phyloP scores from a whole-genome alignment of 2,888 invertebrate genomes.

The Hirtodrosophila duncani region DNA sequence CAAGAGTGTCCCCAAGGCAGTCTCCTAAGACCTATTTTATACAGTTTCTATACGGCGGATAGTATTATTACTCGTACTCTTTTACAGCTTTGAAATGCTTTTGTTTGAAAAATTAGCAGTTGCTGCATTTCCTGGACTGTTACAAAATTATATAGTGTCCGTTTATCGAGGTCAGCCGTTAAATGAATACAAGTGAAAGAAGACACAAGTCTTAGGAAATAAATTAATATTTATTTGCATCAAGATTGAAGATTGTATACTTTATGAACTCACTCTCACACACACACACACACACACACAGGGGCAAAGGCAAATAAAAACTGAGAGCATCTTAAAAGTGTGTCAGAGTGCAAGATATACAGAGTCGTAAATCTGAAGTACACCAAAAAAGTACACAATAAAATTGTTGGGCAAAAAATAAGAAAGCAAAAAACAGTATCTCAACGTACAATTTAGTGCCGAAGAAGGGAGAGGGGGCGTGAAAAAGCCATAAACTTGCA shows the following conservation, averaged over 20 bases:
- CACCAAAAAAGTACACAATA: slow-evolving; percentile 59
- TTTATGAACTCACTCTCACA: slow-evolving; percentile 34
- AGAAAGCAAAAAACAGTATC: slow-evolving; percentile 27
- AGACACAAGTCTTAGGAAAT: slow-evolving; percentile 45
- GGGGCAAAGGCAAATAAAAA: slow-evolving; percentile 5
- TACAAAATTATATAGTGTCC: slow-evolving; percentile 15
- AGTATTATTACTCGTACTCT: no score
- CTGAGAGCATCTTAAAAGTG: slow-evolving; percentile 22
- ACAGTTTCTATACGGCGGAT: no score
- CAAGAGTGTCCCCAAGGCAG: no score
- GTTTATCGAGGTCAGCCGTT: slow-evolving; percentile 30
- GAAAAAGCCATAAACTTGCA: slow-evolving; percentile 26
- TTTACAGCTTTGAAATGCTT: no score
- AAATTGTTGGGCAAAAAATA: slow-evolving; percentile 43
- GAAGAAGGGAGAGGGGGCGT: slow-evolving; percentile 42
- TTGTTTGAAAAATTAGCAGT: no score
- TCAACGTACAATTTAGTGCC: slow-evolving; percentile 48
- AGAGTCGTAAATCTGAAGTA: slow-evolving; percentile 51
- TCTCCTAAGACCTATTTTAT: no score
- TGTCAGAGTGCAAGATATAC: slow-evolving; percentile 21
- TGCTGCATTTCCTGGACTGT: no score
- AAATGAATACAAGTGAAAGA: slow-evolving; percentile 28
- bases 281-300: slow-evolving; percentile 2
- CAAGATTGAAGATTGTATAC: slow-evolving; percentile 46
- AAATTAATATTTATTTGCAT: slow-evolving; percentile 64